Conservation (phyloP, 2,113 vertebrate species). For the Bettongia penicillata region DNA sequence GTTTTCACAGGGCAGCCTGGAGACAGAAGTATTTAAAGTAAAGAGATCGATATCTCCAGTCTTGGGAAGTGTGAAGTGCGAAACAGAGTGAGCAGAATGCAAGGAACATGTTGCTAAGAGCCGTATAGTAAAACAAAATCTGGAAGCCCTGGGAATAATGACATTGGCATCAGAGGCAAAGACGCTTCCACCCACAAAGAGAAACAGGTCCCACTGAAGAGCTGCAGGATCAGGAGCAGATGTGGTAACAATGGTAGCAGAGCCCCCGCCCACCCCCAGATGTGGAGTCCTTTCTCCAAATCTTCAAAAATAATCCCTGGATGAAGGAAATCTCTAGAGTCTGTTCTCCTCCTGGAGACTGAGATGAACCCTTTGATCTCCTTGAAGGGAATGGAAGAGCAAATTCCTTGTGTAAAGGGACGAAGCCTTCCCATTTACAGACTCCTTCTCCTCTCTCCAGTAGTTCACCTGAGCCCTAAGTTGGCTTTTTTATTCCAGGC, state of each 20-base stretch:
- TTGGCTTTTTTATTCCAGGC: neutral
- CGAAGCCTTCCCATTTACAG: neutral
- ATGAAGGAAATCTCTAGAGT: conserved; percentile 32
- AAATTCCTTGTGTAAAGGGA: neutral
- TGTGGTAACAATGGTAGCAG: conserved; percentile 58
- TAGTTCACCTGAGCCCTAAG: neutral
- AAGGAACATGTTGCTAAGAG: conserved; percentile 82
- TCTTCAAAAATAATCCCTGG: conserved; percentile 68
- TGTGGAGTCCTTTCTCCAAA: conserved; percentile 56
- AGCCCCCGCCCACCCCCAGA: conserved; percentile 46
- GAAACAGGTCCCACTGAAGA: conserved; percentile 47
- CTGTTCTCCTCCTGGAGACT: neutral
- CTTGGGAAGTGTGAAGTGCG: conserved; percentile 77
- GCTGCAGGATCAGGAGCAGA: conserved; percentile 76
- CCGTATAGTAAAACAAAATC: conserved; percentile 83
- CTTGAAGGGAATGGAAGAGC: neutral
- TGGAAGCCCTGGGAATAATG: conserved; percentile 77
- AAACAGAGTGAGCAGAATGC: conserved; percentile 81
- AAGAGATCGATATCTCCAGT: conserved; percentile 73
- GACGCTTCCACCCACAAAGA: conserved; percentile 71
- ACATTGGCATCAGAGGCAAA: conserved; percentile 77
- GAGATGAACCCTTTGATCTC: neutral
- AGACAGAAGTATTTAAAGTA: conserved; percentile 59
- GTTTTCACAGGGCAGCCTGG: conserved; percentile 47
- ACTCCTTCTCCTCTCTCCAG: neutral